Conservation (phyloP, 2,113 vertebrate species). For the rabbit (Oryctolagus cuniculus) region DNA sequence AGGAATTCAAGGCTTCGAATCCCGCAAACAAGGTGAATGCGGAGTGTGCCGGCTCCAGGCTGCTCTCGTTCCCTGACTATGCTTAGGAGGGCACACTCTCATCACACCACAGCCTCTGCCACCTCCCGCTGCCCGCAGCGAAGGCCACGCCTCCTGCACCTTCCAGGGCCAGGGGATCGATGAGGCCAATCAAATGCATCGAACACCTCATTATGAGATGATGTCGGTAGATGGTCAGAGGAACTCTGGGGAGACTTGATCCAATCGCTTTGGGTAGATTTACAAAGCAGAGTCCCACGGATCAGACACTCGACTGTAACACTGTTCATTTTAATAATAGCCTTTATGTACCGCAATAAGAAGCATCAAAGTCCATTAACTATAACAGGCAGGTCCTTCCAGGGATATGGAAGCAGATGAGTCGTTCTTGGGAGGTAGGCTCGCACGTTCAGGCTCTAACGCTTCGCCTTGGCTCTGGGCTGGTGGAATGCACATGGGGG, state of each 20-base stretch:
- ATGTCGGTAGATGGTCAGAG: background rate
- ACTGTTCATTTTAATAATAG: constrained; percentile 65
- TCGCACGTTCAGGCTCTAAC: background rate
- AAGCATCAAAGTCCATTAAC: constrained; percentile 53
- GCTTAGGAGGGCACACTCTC: constrained; percentile 71
- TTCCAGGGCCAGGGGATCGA: constrained; percentile 61
- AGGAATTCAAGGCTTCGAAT: constrained; percentile 86
- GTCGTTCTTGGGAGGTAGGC: background rate
- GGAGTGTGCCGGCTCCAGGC: constrained; percentile 69
- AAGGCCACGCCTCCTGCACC: constrained; percentile 68
- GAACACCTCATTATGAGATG: background rate
- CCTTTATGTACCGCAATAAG: constrained; percentile 48
- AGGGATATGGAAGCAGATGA: background rate
- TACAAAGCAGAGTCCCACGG: background rate
- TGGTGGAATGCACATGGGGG: fast-evolving
- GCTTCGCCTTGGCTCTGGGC: constrained; percentile 59
- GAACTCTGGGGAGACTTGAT: background rate
- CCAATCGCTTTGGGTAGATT: background rate
- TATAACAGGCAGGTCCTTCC: constrained; percentile 60
- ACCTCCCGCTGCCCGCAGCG: constrained; percentile 43
- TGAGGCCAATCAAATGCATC: background rate
- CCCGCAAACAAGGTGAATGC: constrained; percentile 84
- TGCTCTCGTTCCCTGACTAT: constrained; percentile 83
- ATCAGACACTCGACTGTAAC: constrained; percentile 6
- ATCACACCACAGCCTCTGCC: constrained; percentile 62